Evolutionary conservation across 1,140 invertebrate genomes (phyloP).

Genomic region (Andrena cerasifolii): DNA sequence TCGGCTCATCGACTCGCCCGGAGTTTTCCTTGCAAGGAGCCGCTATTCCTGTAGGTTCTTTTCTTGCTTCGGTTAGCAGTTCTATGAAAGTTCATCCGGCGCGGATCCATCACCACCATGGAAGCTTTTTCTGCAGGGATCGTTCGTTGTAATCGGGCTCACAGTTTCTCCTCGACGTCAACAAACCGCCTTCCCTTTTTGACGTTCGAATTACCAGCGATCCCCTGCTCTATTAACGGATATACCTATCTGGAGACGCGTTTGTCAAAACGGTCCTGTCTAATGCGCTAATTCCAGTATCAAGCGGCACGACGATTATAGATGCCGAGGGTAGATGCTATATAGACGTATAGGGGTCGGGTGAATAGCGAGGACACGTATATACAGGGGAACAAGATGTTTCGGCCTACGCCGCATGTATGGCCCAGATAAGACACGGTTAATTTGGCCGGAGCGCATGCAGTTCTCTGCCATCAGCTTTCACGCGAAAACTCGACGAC

Average conservation of each 20-base stretch:
- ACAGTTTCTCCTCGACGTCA: not conserved
- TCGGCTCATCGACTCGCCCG: not conserved
- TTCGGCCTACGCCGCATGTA: not conserved
- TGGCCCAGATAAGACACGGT: slow-evolving; percentile 39
- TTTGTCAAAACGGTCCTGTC: slow-evolving; percentile 12
- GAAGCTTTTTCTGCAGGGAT: not conserved
- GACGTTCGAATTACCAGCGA: not conserved
- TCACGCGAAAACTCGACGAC: not conserved
- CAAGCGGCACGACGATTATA: slow-evolving; percentile 19
- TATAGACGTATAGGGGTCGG: slow-evolving; percentile 16
- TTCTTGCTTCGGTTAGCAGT: not conserved
- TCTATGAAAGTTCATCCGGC: not conserved
- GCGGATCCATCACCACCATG: not conserved
- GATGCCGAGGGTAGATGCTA: not conserved
- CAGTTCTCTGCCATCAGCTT: not conserved
- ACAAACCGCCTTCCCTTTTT: not conserved
- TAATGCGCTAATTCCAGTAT: slow-evolving; percentile 33
- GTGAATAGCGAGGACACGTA: slow-evolving; percentile 14
- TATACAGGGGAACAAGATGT: slow-evolving; percentile 20
- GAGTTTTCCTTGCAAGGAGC: not conserved
- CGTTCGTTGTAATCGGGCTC: too few relatives aligned
- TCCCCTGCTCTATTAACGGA: too few relatives aligned
- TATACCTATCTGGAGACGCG: slow-evolving; percentile 7
- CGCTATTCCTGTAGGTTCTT: too few relatives aligned
- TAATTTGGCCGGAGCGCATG: slow-evolving; percentile 27